A percentile compares a stretch with the other conserved stretches of the same genome.
phyloP scores from a whole-genome alignment of 2,888 invertebrate species.

The Argyresthia albistria region DNA sequence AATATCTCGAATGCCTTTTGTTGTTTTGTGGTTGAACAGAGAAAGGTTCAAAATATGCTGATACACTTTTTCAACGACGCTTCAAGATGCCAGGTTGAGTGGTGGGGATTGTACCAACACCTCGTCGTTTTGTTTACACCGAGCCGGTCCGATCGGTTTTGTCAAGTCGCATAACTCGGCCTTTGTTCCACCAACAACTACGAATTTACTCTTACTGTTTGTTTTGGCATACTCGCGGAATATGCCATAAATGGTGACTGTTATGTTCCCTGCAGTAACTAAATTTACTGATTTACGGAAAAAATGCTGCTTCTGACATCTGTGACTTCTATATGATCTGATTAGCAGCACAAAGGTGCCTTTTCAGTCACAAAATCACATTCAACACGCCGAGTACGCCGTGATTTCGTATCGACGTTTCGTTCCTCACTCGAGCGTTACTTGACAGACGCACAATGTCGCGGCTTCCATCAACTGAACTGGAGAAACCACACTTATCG shows the following conservation, averaged over 20 bases:
- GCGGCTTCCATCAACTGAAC: not conserved
- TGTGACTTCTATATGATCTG: not conserved
- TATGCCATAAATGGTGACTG: too few relatives aligned
- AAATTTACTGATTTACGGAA: not conserved
- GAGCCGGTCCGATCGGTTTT: not conserved
- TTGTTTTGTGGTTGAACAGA: too few relatives aligned
- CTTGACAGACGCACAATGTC: conserved; percentile 1
- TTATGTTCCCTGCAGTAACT: not conserved
- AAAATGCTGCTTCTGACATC: not conserved
- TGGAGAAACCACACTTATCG: not conserved
- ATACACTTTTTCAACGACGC: not conserved
- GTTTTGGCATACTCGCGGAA: not conserved
- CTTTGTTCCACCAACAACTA: not conserved
- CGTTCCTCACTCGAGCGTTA: not conserved
- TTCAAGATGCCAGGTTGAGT: not conserved
- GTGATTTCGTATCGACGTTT: not conserved
- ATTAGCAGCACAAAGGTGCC: not conserved
- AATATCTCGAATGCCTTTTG: too few relatives aligned
- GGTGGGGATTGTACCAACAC: not conserved
- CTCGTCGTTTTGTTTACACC: not conserved
- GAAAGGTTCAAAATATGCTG: too few relatives aligned
- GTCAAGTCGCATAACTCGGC: not conserved
- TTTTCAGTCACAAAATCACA: not conserved
- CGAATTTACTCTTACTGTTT: not conserved
- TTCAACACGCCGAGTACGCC: not conserved